Conservation (phyloP, 1,140 invertebrate species). For the Drosophila mauritiana region DNA sequence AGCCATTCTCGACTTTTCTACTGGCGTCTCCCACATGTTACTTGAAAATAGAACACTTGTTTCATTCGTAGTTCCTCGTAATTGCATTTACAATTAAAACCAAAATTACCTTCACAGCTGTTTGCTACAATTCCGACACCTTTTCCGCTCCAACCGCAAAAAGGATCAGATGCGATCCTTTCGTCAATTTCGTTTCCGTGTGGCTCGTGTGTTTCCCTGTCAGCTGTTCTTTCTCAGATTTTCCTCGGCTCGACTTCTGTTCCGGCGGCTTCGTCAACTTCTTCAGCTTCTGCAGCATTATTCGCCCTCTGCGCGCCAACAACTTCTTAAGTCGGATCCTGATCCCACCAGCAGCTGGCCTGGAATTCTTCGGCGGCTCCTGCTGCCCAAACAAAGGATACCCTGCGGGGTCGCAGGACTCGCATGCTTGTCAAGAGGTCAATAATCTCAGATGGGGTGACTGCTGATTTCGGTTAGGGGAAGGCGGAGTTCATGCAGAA, state of each 20-base stretch:
- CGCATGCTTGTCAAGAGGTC: conserved; percentile 67
- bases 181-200: conserved; percentile 37
- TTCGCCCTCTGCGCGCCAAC: conserved; percentile 54
- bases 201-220: conserved; percentile 51
- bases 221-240: conserved; percentile 75
- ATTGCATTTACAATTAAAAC: conserved; percentile 62
- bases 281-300: conserved; percentile 10
- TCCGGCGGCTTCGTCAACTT: conserved; percentile 15
- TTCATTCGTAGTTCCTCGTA: conserved; percentile 12
- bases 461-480: conserved; percentile 21
- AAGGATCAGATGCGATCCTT: conserved; percentile 35
- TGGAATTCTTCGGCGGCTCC: conserved; percentile 16
- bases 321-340: conserved; percentile 38
- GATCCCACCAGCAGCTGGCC: conserved; percentile 42
- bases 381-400: conserved; percentile 36
- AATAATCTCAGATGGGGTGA: conserved; percentile 71
- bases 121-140: conserved; percentile 67
- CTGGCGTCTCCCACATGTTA: conserved; percentile 54
- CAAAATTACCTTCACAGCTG: conserved; percentile 41
- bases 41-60: conserved; percentile 29
- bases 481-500: not conserved
- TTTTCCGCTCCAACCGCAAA: conserved; percentile 60
- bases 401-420: conserved; percentile 29
- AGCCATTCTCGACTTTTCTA: not conserved
- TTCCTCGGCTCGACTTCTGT: conserved; percentile 34